phyloP scores from a whole-genome alignment of 2,113 vertebrate species.

The Todiramphus chloris region DNA sequence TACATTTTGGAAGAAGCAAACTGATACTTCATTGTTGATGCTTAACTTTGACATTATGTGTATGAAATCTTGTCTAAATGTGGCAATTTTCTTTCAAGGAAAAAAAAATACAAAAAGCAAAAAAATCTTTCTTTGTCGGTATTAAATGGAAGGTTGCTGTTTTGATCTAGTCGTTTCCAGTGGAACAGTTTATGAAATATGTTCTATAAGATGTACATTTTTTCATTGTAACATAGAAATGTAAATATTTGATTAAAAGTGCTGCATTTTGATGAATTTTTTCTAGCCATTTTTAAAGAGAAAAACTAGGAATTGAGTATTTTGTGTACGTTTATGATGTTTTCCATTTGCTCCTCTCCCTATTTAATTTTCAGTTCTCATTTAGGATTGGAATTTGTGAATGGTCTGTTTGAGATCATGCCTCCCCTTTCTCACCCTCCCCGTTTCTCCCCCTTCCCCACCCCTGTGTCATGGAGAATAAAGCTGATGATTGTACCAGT shows the following conservation, averaged over 20 bases:
- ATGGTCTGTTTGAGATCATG: conserved; percentile 77
- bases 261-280: conserved; percentile 93
- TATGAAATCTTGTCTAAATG: conserved; percentile 67
- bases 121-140: conserved; percentile 65
- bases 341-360: conserved; percentile 64
- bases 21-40: conserved; percentile 71
- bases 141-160: conserved; percentile 78
- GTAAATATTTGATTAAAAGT: conserved; percentile 93
- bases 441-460: neutral
- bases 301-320: conserved; percentile 90
- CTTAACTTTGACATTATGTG: conserved; percentile 80
- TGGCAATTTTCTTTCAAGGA: conserved; percentile 71
- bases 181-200: conserved; percentile 82
- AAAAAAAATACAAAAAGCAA: conserved; percentile 10
- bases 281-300: conserved; percentile 96
- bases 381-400: conserved; percentile 83
- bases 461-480: conserved; percentile 77
- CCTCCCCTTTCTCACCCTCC: conserved; percentile 27
- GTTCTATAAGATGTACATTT: conserved; percentile 91
- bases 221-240: conserved; percentile 92
- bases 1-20: conserved; percentile 70
- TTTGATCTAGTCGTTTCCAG: conserved; percentile 79
- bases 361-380: conserved; percentile 85
- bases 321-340: conserved; percentile 92
- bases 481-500: conserved; percentile 95